These are phyloP conservation scores for Deilephila elpenor DNA, from an alignment of 2,888 invertebrate genomes.

Conservation along the genomic window DNA sequence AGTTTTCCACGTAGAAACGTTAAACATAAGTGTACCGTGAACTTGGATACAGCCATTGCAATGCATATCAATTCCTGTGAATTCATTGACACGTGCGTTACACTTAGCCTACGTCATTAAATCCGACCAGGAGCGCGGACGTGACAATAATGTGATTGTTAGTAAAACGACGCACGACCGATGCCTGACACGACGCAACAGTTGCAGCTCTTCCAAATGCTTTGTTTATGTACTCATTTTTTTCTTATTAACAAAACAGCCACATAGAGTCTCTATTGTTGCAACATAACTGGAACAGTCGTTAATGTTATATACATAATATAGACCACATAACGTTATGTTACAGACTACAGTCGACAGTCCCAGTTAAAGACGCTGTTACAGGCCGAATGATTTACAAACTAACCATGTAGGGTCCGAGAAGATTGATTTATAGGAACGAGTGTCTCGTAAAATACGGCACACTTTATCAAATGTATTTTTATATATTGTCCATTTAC, in stretches of 20 bases:
- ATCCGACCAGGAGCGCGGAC: conserved; percentile 58
- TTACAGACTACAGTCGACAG: conserved; percentile 40
- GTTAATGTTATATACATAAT: conserved; percentile 35
- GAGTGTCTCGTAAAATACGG: conserved; percentile 52
- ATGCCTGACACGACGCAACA: neutral
- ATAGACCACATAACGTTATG: conserved; percentile 41
- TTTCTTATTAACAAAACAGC: conserved; percentile 27
- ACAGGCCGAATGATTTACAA: conserved; percentile 58
- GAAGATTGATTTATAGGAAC: conserved; percentile 63
- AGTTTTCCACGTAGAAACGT: neutral
- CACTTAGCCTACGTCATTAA: conserved; percentile 26
- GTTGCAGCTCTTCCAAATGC: conserved; percentile 11
- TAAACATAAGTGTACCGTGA: neutral
- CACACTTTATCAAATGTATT: conserved; percentile 45
- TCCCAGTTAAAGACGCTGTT: conserved; percentile 42
- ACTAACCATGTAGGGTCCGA: conserved; percentile 56
- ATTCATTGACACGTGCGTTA: conserved; percentile 33
- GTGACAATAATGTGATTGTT: conserved; percentile 72
- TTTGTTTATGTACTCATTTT: conserved; percentile 12
- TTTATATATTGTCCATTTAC: conserved; percentile 42
- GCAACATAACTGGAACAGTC: conserved; percentile 31
- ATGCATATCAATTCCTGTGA: conserved; percentile 25
- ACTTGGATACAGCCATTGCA: neutral
- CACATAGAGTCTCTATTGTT: conserved; percentile 17
- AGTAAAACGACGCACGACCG: conserved; percentile 33